These are phyloP conservation scores for Tinea semifulvella DNA, from an alignment of 2,888 invertebrate genomes.

Conservation along the genomic window DNA sequence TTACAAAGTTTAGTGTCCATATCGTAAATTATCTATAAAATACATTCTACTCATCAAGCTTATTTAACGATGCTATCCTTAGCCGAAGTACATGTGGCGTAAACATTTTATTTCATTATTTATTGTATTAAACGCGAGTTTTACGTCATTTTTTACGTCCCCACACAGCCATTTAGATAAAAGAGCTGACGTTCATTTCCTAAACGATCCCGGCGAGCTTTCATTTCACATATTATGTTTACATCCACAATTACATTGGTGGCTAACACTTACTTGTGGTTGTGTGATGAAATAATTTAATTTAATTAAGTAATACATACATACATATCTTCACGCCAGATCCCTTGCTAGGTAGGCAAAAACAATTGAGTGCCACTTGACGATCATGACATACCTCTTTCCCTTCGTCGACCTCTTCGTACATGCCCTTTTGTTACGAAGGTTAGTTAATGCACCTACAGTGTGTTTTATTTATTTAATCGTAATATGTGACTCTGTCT, in stretches of 20 bases:
- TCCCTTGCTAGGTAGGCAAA: too few relatives aligned
- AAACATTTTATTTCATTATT: conserved; percentile 41
- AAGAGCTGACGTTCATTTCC: conserved; percentile 48
- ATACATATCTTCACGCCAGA: too few relatives aligned
- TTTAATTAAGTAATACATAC: too few relatives aligned
- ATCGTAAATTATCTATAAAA: conserved; percentile 9
- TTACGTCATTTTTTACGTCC: conserved; percentile 51
- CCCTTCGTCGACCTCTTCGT: too few relatives aligned
- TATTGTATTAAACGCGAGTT: conserved; percentile 42
- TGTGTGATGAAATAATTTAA: background rate
- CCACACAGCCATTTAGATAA: conserved; percentile 52
- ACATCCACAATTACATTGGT: background rate
- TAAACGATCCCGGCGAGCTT: conserved; percentile 30
- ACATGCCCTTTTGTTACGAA: too few relatives aligned
- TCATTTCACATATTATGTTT: background rate
- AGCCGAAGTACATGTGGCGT: conserved; percentile 23
- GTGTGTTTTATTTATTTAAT: too few relatives aligned
- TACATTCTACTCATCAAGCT: conserved; percentile 4
- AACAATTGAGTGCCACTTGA: too few relatives aligned
- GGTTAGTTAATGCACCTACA: too few relatives aligned
- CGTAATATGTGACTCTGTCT: too few relatives aligned
- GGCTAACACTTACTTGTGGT: too few relatives aligned
- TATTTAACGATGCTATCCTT: conserved; percentile 11
- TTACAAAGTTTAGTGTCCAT: conserved; percentile 6
- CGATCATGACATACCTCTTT: too few relatives aligned